Percentiles rank a stretch among this genome's conserved stretches.
Conservation (phyloP, 2,888 invertebrate species). For the Ptycholaimellus sp. region DNA sequence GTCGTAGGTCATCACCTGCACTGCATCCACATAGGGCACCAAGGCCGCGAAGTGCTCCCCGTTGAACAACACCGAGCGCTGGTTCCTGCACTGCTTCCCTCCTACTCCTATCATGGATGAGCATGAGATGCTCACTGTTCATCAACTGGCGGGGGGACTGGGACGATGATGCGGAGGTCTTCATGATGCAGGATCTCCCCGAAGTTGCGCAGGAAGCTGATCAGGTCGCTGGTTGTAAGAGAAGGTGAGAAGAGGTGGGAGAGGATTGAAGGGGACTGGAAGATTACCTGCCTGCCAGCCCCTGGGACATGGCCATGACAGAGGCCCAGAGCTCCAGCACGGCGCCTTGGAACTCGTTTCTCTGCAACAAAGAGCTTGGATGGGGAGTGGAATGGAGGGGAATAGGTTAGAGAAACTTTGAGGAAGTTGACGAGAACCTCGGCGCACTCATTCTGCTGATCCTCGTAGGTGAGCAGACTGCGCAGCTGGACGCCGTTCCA, state of each 20-base stretch:
- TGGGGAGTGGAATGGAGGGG: not conserved
- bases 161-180: no score
- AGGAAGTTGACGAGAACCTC: constrained; percentile 41
- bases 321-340: constrained; percentile 75
- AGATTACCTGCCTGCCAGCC: constrained; percentile 23
- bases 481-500: constrained; percentile 54
- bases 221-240: no score
- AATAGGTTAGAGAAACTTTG: no score
- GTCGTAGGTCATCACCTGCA: constrained; percentile 91
- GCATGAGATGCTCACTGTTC: no score
- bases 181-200: no score
- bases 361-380: constrained; percentile 33
- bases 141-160: no score
- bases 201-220: no score
- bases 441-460: constrained; percentile 43
- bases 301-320: constrained; percentile 33
- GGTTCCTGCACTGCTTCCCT: no score
- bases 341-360: constrained; percentile 60
- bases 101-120: no score
- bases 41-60: constrained; percentile 51
- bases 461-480: constrained; percentile 42
- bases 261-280: constrained; percentile 21
- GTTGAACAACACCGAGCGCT: constrained; percentile 40
- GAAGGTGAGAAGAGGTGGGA: constrained; percentile 6
- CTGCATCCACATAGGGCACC: constrained; percentile 50